Evolutionary conservation across 1,140 invertebrate species (phyloP), one percentile per base, ranked within the genome.

Genomic region (Wasmannia auropunctata): DNA sequence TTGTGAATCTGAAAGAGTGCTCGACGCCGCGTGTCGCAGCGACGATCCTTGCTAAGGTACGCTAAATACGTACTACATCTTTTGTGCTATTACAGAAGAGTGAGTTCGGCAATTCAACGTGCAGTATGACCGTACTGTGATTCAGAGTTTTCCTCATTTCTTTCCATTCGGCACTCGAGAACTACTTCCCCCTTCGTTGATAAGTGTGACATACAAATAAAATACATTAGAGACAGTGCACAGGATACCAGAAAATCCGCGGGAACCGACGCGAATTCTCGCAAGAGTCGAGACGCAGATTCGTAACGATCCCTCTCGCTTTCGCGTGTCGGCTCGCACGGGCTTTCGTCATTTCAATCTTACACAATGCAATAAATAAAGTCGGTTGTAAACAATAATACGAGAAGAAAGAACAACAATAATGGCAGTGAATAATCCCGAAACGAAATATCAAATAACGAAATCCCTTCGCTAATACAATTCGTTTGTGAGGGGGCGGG

Each of bases 381-480:
- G 67, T 85, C 63, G 25, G 14, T 86, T 69, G 80, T 85, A 85
- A 28, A 65, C 40, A 83, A 80, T 88, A 72, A 86, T 67, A 85
- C 83, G 81, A 63, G 16, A 51, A 49, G 43, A 34, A 74, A 87
- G 14, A 92, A 86, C 86, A 90, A 91, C 86, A 91, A 92, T 87
- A 92, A 91, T 93, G 92, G 92, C 92, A 93, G 92, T 93, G 92
- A 91, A 92, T 91, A 91, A 92, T 92, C 90, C 88, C 75, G 54
- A 90, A 90, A 67, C 1, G 84, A 88, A 88, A 75, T 79, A 28
- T 81, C 49, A 60, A 89, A 72, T 77, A 56, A n/a, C 69, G 70
- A 62, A 77, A 40, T 65, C 28, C 25, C n/a, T 37, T 14, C 46
- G n/a, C 25, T 49, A n/a, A n/a, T n/a, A 49, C 46, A 49, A 65